These are phyloP conservation scores for Sarcophaga subvicina DNA, from an alignment of 2,888 invertebrate species.

Conservation along the genomic window DNA sequence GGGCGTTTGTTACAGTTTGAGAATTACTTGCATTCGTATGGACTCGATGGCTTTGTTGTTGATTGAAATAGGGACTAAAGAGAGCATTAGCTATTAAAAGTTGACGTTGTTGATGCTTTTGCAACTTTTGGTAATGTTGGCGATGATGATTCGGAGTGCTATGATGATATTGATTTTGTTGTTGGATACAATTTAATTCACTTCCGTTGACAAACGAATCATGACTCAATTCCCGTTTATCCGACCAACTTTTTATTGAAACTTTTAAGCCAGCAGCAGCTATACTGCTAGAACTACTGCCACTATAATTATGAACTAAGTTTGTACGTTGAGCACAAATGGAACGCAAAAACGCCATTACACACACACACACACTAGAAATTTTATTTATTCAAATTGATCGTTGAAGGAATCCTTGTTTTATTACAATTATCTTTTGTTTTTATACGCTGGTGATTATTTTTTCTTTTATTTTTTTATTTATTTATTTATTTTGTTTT, in stretches of 20 bases:
- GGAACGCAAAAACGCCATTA: constrained; percentile 82
- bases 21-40: constrained; percentile 70
- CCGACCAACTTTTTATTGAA: constrained; percentile 52
- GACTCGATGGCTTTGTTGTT: constrained; percentile 51
- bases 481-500: constrained; percentile 11
- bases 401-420: not conserved
- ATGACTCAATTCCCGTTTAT: constrained; percentile 59
- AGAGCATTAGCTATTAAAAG: constrained; percentile 47
- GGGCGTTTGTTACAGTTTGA: constrained; percentile 61
- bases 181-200: constrained; percentile 54
- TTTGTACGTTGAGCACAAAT: constrained; percentile 79
- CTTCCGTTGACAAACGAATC: constrained; percentile 51
- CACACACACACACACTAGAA: constrained; percentile 73
- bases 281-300: constrained; percentile 64
- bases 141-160: constrained; percentile 50
- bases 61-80: constrained; percentile 33
- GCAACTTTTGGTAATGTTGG: constrained; percentile 29
- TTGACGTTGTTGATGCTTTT: constrained; percentile 44
- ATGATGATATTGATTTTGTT: constrained; percentile 15
- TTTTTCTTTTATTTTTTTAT: not conserved
- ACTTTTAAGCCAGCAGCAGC: constrained; percentile 58
- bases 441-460: not conserved
- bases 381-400: constrained; percentile 48
- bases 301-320: constrained; percentile 76
- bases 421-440: not conserved